A percentile compares a stretch with the other conserved stretches of the same genome.
Evolutionary conservation across 1,140 invertebrate genomes (phyloP).

Genomic region (Apis mellifera): DNA sequence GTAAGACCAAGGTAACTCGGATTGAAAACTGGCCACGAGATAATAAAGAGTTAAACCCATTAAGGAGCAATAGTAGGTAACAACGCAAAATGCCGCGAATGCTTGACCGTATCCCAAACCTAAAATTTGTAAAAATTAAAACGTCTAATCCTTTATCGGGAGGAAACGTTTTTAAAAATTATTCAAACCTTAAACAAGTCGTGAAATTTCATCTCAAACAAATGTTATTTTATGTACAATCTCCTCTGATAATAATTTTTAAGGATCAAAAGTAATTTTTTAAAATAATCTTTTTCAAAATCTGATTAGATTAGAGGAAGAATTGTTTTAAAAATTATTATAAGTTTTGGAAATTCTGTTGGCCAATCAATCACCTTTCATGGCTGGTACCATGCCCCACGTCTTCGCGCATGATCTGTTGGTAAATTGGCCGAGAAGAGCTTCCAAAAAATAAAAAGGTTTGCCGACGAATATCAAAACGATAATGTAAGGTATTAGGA

Average conservation of each 20-base stretch:
- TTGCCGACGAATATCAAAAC: conserved; percentile 92
- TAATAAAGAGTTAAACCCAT: conserved; percentile 91
- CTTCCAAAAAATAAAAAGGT: conserved; percentile 95
- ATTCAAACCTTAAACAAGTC: too few species aligned
- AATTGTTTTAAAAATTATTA: too few species aligned
- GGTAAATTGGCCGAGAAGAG: conserved; percentile 89
- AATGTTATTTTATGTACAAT: too few species aligned
- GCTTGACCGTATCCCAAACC: conserved; percentile 85
- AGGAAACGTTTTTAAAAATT: too few species aligned
- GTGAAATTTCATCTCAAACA: too few species aligned
- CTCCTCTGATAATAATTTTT: too few species aligned
- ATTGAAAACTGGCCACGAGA: conserved; percentile 85
- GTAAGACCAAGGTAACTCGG: conserved; percentile 85
- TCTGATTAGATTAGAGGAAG: too few species aligned
- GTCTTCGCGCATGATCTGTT: conserved; percentile 87
- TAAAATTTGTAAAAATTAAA: not conserved
- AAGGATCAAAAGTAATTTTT: too few species aligned
- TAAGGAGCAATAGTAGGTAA: conserved; percentile 90
- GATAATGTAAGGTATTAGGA: conserved; percentile 92
- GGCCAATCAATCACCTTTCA: conserved; percentile 82
- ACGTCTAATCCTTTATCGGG: not conserved
- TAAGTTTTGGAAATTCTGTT: too few species aligned
- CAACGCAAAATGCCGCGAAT: conserved; percentile 85
- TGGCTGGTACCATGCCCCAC: conserved; percentile 79
- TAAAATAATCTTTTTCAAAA: too few species aligned